These are phyloP conservation scores for Odocoileus virginianus DNA, from an alignment of 2,113 vertebrate genomes.

Conservation along the genomic window DNA sequence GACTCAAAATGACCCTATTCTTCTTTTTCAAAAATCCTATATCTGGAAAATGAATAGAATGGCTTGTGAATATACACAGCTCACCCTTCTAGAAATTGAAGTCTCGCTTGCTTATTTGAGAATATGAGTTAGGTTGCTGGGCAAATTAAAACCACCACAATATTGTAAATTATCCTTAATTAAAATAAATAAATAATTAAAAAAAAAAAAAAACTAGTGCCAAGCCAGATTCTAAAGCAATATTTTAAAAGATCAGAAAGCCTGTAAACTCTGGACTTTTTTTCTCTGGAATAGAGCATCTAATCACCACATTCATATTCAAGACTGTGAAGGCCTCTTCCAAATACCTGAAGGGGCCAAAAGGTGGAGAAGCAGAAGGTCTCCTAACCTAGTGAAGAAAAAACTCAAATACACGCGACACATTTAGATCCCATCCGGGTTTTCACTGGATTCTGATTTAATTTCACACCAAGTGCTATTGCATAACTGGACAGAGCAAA, in stretches of 20 bases:
- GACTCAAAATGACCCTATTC: conserved; percentile 74
- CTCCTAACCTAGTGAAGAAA: neutral
- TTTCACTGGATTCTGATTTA: conserved; percentile 71
- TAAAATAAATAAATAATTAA: neutral
- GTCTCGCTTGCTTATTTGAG: conserved; percentile 76
- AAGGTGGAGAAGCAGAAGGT: neutral
- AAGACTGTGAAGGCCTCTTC: neutral
- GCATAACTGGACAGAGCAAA: conserved; percentile 74
- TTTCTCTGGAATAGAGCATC: neutral
- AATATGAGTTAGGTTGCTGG: conserved; percentile 79
- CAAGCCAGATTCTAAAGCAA: conserved; percentile 61
- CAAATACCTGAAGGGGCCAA: neutral
- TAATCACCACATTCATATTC: neutral
- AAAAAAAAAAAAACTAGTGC: neutral
- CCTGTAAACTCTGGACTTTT: neutral
- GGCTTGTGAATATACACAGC: conserved; percentile 69
- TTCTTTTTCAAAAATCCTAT: conserved; percentile 3
- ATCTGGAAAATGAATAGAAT: conserved; percentile 73
- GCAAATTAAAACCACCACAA: conserved; percentile 56
- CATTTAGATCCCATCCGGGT: conserved; percentile 45
- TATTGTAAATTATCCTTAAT: neutral
- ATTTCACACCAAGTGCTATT: conserved; percentile 76
- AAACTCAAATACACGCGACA: conserved; percentile 23
- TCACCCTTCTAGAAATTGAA: conserved; percentile 69
- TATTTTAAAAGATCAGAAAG: neutral